Evolutionary conservation across 2,888 invertebrate genomes (phyloP), one percentile per base, ranked within the genome.

Genomic region (Acronicta aceris): DNA sequence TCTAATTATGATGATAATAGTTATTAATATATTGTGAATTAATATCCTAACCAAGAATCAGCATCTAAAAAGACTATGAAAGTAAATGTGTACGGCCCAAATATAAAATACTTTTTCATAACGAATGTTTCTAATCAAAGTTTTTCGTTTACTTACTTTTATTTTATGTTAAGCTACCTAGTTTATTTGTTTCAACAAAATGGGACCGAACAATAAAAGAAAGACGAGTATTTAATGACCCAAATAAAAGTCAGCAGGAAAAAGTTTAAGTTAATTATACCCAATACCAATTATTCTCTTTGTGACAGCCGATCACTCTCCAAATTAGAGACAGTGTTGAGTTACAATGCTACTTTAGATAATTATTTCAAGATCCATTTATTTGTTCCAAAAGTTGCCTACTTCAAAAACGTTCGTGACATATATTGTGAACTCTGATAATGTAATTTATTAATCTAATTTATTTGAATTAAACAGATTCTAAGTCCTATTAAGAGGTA

Each of bases 161-260:
- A 38, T 38, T 38, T 38, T 38, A 38, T n/a, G 38, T n/a, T 38
- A 4, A 43, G 1, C 16, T 13, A 6, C 4, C 21, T 48, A 16
- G 16, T 54, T 57, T 38, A 53, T 69, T 74, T 40, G 52, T 69
- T 70, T 63, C 47, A 70, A 38, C 48, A 57, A 43, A 61, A 53
- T 51, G 56, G 55, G 16, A 7, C 40, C 25, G 33, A 60, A 59
- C 56, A 59, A 73, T 60, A 73, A 63, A 60, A 68, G 54, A 60
- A 65, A 73, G 56, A 69, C 52, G 59, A 69, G 61, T 57, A 58
- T 63, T 60, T 57, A 60, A 69, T 50, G 45, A 47, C 48, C 48
- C 45, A 65, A 68, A 74, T 76, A 74, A 69, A 77, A 70, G 62
- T 65, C 51, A 60, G 33, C 42, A 60, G 56, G 67, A 72, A 75